Evolutionary conservation across 2,888 invertebrate species (phyloP).

Genomic region (Netelia melanura): DNA sequence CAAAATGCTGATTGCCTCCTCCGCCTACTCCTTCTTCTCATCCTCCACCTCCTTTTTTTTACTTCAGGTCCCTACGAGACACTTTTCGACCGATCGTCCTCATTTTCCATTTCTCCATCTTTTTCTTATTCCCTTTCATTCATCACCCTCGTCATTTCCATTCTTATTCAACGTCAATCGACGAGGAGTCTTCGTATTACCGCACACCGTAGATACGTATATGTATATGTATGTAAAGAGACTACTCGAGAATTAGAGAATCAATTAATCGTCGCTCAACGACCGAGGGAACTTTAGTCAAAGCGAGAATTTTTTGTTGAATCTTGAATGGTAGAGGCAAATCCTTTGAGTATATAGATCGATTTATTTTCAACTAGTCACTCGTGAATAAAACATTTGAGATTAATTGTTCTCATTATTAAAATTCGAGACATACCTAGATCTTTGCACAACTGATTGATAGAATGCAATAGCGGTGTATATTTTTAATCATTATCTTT

Average conservation of each 20-base stretch:
- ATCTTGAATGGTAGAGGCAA: not conserved
- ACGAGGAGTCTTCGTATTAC: constrained; percentile 53
- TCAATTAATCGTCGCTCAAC: constrained; percentile 37
- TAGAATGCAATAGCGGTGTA: no score
- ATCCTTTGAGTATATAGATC: constrained; percentile 7
- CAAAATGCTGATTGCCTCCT: constrained; percentile 80
- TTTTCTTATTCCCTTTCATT: constrained; percentile 13
- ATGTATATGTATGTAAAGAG: not conserved
- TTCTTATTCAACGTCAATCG: constrained; percentile 59
- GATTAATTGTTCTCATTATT: no score
- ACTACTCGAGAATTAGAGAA: constrained; percentile 16
- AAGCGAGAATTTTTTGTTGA: constrained; percentile 1
- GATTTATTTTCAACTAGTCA: not conserved
- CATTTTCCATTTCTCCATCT: constrained; percentile 32
- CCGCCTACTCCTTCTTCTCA: constrained; percentile 31
- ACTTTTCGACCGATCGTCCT: constrained; percentile 54
- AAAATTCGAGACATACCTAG: no score
- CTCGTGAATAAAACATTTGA: no score
- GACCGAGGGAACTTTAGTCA: not conserved
- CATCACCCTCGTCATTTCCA: constrained; percentile 31
- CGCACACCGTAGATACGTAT: not conserved
- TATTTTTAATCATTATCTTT: no score
- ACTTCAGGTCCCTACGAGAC: constrained; percentile 23
- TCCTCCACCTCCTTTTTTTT: constrained; percentile 16
- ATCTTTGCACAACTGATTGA: no score